phyloP scores from a whole-genome alignment of 2,888 invertebrate species.

The Dicycla oo region DNA sequence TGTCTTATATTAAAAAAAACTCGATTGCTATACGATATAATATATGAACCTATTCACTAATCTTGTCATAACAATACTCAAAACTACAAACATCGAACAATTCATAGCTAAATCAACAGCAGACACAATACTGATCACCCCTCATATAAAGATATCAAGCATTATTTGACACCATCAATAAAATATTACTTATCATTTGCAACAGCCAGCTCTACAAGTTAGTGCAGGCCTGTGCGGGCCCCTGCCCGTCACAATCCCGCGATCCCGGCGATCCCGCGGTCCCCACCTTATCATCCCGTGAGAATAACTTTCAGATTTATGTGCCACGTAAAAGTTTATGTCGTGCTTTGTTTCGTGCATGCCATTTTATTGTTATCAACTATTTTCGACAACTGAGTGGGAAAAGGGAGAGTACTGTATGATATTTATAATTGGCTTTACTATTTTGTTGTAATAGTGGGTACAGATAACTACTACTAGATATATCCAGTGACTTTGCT shows the following conservation, averaged over 20 bases:
- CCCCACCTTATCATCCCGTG: slow-evolving; percentile 87
- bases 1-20: not conserved
- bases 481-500: not conserved
- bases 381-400: slow-evolving; percentile 60
- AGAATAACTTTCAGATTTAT: slow-evolving; percentile 89
- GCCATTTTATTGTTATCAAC: slow-evolving; percentile 75
- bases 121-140: slow-evolving; percentile 37
- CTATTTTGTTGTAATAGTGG: not conserved
- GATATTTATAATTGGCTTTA: slow-evolving; percentile 43
- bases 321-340: slow-evolving; percentile 88
- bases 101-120: slow-evolving; percentile 14
- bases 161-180: slow-evolving; percentile 59
- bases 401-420: slow-evolving; percentile 51
- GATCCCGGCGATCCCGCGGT: slow-evolving; percentile 75
- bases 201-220: slow-evolving; percentile 58
- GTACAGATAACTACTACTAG: not conserved
- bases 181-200: slow-evolving; percentile 63
- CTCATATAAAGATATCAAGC: slow-evolving; percentile 53
- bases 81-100: not conserved
- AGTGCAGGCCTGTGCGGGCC: slow-evolving; percentile 54
- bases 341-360: slow-evolving; percentile 83
- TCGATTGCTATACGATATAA: too few species aligned
- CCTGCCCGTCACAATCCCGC: slow-evolving; percentile 68
- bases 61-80: not conserved
- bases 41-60: not conserved